Conservation (phyloP, 2,113 vertebrate species). For the Corythoichthys haematopterus region DNA sequence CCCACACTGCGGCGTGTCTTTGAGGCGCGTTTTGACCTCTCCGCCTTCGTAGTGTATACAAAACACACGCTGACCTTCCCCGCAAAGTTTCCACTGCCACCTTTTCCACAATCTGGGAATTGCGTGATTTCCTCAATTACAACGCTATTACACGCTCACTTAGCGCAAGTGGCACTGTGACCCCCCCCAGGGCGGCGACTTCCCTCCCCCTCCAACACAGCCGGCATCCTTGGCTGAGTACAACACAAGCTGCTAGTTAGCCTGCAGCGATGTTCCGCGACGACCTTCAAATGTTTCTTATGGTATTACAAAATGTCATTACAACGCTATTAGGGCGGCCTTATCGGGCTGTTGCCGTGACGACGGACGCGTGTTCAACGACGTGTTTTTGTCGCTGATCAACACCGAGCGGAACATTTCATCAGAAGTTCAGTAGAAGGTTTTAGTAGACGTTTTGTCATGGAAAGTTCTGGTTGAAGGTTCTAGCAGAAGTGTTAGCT, state of each 20-base stretch:
- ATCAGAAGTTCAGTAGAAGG: too few relatives aligned
- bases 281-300: background rate
- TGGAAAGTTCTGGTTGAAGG: too few relatives aligned
- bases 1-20: background rate
- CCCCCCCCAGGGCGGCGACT: too few relatives aligned
- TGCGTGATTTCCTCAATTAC: constrained; percentile 52
- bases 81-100: background rate
- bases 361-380: background rate
- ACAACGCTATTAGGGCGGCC: background rate
- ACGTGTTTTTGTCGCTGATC: background rate
- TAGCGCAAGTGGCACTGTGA: constrained; percentile 65
- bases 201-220: background rate
- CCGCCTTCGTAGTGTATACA: constrained; percentile 1
- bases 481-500: background rate
- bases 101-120: background rate
- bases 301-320: background rate
- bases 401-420: background rate
- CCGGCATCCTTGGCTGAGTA: background rate
- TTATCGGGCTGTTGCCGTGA: background rate
- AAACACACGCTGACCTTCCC: background rate
- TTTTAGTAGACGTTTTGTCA: background rate
- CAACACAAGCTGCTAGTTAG: background rate
- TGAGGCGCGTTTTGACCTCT: background rate
- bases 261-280: background rate
- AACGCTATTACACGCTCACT: constrained; percentile 71